Evolutionary conservation across 2,888 invertebrate genomes (phyloP).

Genomic region (Hyppa rectilinea): DNA sequence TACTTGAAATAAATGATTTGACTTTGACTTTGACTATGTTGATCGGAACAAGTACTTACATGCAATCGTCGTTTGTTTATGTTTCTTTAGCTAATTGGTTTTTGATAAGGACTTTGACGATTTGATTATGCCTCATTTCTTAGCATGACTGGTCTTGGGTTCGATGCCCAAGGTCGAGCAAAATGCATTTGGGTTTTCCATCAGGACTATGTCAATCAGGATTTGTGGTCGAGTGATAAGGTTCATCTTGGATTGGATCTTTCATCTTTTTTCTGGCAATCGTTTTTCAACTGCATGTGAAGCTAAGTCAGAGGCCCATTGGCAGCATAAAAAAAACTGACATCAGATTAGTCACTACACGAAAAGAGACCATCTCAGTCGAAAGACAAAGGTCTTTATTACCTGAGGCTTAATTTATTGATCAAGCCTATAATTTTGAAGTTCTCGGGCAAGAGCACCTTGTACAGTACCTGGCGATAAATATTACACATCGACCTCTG

Average conservation of each 20-base stretch:
- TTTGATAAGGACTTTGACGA: conserved; percentile 4
- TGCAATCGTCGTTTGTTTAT: conserved; percentile 5
- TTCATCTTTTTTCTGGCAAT: background rate
- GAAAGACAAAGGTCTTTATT: background rate
- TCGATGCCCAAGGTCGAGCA: background rate
- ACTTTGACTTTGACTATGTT: too few relatives aligned
- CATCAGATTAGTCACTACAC: too few relatives aligned
- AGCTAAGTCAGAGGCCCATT: too few relatives aligned
- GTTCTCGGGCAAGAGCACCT: background rate
- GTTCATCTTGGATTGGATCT: too few relatives aligned
- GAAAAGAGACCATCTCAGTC: background rate
- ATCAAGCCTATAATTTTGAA: background rate
- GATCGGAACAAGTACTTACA: background rate
- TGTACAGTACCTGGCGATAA: too few relatives aligned
- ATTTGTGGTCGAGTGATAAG: too few relatives aligned
- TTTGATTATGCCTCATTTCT: background rate
- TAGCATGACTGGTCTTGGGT: background rate
- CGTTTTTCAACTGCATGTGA: too few relatives aligned
- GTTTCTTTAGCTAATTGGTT: conserved; percentile 8
- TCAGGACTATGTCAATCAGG: too few relatives aligned
- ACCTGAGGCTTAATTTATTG: background rate
- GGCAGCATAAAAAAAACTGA: too few relatives aligned
- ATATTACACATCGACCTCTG: too few relatives aligned
- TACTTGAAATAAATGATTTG: too few relatives aligned
- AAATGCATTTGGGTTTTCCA: too few relatives aligned